Evolutionary conservation across 2,888 invertebrate genomes (phyloP).

Genomic region (Macroteleia sp.): DNA sequence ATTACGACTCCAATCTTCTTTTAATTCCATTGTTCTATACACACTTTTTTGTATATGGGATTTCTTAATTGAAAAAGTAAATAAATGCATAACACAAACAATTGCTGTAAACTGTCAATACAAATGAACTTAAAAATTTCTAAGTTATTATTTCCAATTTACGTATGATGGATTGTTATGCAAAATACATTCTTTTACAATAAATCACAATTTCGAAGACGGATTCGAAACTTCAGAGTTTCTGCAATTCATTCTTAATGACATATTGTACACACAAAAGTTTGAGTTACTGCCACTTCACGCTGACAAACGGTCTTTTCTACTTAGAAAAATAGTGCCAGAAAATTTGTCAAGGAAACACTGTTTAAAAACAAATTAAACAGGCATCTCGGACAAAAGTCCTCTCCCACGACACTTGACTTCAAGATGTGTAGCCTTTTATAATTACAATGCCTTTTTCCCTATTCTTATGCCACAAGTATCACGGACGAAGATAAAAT

Average conservation of each 20-base stretch:
- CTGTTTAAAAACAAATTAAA: conserved; percentile 20
- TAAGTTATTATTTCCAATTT: too few species aligned
- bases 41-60: too few species aligned
- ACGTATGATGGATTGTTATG: neutral
- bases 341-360: conserved; percentile 16
- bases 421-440: neutral
- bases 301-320: conserved; percentile 12
- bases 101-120: too few species aligned
- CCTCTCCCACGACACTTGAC: conserved; percentile 21
- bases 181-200: conserved; percentile 4
- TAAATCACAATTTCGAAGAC: conserved; percentile 4
- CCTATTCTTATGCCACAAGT: conserved; percentile 1
- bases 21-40: too few species aligned
- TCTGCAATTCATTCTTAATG: conserved; percentile 22
- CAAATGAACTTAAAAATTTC: too few species aligned
- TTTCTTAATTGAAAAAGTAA: too few species aligned
- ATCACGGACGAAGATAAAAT: conserved; percentile 20
- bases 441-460: conserved; percentile 13
- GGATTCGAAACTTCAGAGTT: neutral
- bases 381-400: conserved; percentile 3
- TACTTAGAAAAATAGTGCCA: conserved; percentile 12
- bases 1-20: too few species aligned
- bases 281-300: conserved; percentile 12
- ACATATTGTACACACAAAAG: conserved; percentile 9
- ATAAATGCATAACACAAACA: too few species aligned